Percentiles rank a stretch among this genome's conserved stretches.
These are phyloP conservation scores for Drosophila pseudotalamancana DNA, from an alignment of 2,888 invertebrate species.

Conservation along the genomic window DNA sequence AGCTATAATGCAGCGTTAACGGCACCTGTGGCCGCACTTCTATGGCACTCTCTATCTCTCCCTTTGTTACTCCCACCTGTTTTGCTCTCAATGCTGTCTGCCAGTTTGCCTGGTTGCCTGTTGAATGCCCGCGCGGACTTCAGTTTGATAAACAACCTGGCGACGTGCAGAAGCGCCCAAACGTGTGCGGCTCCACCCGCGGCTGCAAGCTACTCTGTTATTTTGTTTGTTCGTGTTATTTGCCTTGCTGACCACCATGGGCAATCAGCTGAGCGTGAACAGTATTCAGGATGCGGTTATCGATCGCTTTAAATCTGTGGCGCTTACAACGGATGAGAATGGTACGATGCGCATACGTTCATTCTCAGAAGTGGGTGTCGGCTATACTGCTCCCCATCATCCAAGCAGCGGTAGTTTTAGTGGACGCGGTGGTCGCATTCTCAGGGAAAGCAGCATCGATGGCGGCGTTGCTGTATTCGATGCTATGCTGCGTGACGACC, in stretches of 20 bases:
- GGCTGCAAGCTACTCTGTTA: slow-evolving; percentile 13
- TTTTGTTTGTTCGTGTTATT: slow-evolving; percentile 20
- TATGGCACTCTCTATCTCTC: slow-evolving; percentile 4
- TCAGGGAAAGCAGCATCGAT: slow-evolving; percentile 69
- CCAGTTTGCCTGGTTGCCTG: slow-evolving; percentile 51
- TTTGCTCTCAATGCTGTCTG: neutral
- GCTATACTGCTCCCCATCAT: slow-evolving; percentile 31
- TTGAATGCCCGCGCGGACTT: slow-evolving; percentile 63
- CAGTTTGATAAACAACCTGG: slow-evolving; percentile 76
- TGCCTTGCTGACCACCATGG: slow-evolving; percentile 48
- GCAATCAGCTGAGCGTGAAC: slow-evolving; percentile 78
- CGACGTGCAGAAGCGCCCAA: slow-evolving; percentile 62
- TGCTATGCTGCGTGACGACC: slow-evolving; percentile 65
- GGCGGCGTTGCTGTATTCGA: slow-evolving; percentile 71
- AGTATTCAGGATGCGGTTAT: slow-evolving; percentile 80
- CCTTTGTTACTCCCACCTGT: neutral
- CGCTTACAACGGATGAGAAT: slow-evolving; percentile 78
- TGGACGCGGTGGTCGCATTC: slow-evolving; percentile 65
- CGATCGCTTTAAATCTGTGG: slow-evolving; percentile 79
- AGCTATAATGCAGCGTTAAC: neutral
- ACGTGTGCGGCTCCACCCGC: slow-evolving; percentile 25
- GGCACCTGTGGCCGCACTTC: slow-evolving; percentile 38
- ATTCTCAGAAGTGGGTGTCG: slow-evolving; percentile 78
- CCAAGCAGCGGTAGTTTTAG: slow-evolving; percentile 54
- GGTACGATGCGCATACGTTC: slow-evolving; percentile 80